Percentiles rank a stretch among this genome's conserved stretches.
Evolutionary conservation across 1,140 invertebrate genomes (phyloP).

Genomic region (Drosophila hydei): DNA sequence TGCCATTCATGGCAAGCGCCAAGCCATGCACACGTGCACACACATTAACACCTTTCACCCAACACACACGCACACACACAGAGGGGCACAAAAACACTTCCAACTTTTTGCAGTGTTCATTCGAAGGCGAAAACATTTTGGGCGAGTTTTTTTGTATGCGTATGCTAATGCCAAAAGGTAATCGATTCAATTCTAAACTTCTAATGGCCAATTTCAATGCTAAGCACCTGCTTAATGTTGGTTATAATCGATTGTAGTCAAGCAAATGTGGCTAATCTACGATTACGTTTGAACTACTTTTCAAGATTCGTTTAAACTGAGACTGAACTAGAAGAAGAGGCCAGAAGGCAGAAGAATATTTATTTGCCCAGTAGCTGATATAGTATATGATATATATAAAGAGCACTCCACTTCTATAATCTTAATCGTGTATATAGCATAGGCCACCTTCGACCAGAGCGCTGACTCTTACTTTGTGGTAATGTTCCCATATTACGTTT

Average conservation of each 20-base stretch:
- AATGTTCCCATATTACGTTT: conserved; percentile 50
- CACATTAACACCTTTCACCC: conserved; percentile 11
- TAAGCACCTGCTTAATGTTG: conserved; percentile 17
- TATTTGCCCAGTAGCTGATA: too few relatives aligned
- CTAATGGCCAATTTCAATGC: background rate
- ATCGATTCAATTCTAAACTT: conserved; percentile 43
- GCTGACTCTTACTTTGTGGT: too few relatives aligned
- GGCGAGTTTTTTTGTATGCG: conserved; percentile 25
- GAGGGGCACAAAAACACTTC: conserved; percentile 29
- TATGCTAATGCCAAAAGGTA: conserved; percentile 16
- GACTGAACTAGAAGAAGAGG: too few relatives aligned
- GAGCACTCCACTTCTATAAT: too few relatives aligned
- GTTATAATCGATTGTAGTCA: background rate
- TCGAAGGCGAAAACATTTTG: conserved; percentile 46
- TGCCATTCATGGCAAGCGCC: conserved; percentile 38
- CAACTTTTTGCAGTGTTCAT: conserved; percentile 60
- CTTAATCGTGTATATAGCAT: too few relatives aligned
- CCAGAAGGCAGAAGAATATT: too few relatives aligned
- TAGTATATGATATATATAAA: too few relatives aligned
- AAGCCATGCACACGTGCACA: conserved; percentile 32
- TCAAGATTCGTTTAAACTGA: too few relatives aligned
- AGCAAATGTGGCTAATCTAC: too few relatives aligned
- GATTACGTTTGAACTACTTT: too few relatives aligned
- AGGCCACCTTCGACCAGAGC: too few relatives aligned
- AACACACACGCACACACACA: conserved; percentile 7